These are phyloP conservation scores for Hoplostethus mediterraneus DNA, from an alignment of 2,797 vertebrate genomes.

Conservation along the genomic window DNA sequence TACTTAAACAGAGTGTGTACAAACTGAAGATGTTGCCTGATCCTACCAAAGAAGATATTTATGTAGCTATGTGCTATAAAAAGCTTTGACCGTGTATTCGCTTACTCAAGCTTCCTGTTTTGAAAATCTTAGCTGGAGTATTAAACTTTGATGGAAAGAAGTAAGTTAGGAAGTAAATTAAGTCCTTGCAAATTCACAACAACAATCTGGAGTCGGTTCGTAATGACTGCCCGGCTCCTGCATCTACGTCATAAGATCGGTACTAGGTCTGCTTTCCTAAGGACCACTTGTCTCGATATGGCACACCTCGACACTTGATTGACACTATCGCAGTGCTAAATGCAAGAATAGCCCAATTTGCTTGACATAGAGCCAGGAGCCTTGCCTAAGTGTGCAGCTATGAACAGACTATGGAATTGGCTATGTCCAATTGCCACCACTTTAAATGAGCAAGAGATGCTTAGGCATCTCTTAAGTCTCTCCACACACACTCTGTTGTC, in stretches of 20 bases:
- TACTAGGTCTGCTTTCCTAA: slow-evolving; percentile 2
- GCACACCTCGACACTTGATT: slow-evolving; percentile 62
- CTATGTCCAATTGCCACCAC: slow-evolving; percentile 75
- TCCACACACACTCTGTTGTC: slow-evolving; percentile 62
- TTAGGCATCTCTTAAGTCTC: slow-evolving; percentile 77
- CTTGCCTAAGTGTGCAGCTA: slow-evolving; percentile 67
- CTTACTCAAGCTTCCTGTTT: slow-evolving; percentile 29
- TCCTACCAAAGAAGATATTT: background rate
- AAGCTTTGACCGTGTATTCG: background rate
- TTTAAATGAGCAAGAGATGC: slow-evolving; percentile 81
- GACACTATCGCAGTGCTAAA: slow-evolving; percentile 73
- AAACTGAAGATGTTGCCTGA: background rate
- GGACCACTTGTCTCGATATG: slow-evolving; percentile 54
- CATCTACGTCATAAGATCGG: slow-evolving; percentile 24
- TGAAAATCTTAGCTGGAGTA: background rate
- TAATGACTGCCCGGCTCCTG: background rate
- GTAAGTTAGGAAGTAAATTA: background rate
- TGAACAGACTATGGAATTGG: slow-evolving; percentile 47
- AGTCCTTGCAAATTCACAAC: background rate
- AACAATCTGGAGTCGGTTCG: background rate
- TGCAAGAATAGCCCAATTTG: slow-evolving; percentile 81
- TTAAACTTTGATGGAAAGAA: background rate
- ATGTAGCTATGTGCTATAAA: background rate
- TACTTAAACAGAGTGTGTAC: slow-evolving; percentile 14
- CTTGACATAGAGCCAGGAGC: slow-evolving; percentile 76